Evolutionary conservation across 1,140 invertebrate genomes (phyloP), one percentile per base, ranked within the genome.

Genomic region (Stegodyphus mimosarum): DNA sequence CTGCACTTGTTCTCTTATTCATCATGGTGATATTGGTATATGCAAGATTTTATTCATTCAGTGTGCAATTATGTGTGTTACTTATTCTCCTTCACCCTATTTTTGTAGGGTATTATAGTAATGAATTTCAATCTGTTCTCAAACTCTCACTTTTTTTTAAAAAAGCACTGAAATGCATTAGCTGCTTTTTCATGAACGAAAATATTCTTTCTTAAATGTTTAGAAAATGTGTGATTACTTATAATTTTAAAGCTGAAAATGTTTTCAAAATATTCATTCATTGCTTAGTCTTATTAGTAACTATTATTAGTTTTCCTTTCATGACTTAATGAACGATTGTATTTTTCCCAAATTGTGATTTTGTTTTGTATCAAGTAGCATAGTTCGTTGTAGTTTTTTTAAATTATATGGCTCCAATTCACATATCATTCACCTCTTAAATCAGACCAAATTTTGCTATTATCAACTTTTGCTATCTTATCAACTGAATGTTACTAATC

Each of bases 401-500:
- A 2, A 18, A 18, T n/a, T 67, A 67, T n/a, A 67, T 67, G 17
- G 64, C 64, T 17, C 15, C 13, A 67, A 67, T 18, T 67, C 64
- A 67, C 64, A 67, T 67, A 67, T 67, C 64, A 67, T 18, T 13
- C 55, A 67, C 0, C 10, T 67, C 64, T n/a, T 17, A 7, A 67
- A 67, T 7, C 64, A 67, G 64, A 67, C 64, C 64, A 67, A 67
- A 67, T 67, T 67, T 67, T 67, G 64, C 64, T 67, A 67, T 67
- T n/a, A 67, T 9, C 7, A 18, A 67, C 64, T 67, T 67, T 67
- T 67, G 64, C 64, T 67, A 67, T 18, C n/a, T n/a, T 15, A 60
- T 60, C 5, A 60, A 15, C 55, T 17, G 9, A 60, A 15, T 60
- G 7, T 67, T 67, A n/a, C 64, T 18, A 67, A n/a, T 67, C 64